Evolutionary conservation across 1,140 invertebrate genomes (phyloP), one percentile per base, ranked within the genome.

Genomic region (Macrostomum lignano): DNA sequence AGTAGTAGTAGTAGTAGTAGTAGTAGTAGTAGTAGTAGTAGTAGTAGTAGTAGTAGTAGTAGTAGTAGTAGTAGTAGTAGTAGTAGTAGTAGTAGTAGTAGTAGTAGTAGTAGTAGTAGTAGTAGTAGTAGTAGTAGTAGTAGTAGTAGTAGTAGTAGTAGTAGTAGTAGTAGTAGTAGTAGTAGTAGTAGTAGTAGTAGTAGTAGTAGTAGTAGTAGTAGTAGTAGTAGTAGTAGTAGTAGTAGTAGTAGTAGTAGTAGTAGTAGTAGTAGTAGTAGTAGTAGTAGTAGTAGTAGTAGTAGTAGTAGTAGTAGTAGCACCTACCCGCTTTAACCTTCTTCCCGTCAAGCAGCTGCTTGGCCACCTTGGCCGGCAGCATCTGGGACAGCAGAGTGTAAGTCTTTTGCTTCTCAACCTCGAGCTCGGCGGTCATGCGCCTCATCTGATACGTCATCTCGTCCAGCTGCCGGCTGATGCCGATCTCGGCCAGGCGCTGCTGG

Each of bases 11-110:
- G 29, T 30, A 30, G 29, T 30, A 30, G 29, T 30, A 30, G 29
- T 30, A 30, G 29, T 30, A 30, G 29, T 30, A 30, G 29, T 30
- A 30, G 29, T 30, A 30, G 29, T 30, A 30, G 29, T 30, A 30
- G 29, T 30, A 30, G 29, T 30, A 30, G 13, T 14, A 30, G 29
- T 30, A 14, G 29, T 14, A 30, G 29, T 11, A 14, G 29, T 14
- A 30, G 29, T 30, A 14, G 29, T 14, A 30, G 29, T 30, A 14
- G 29, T 14, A 30, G 29, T 30, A 14, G 29, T 14, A 30, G 29
- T 30, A 14, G 29, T 14, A 30, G 29, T 30, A 14, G 29, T 14
- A 30, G 29, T 14, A 14, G 29, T 14, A 30, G 29, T 14, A 14
- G 29, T 30, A 30, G 29, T 14, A 14, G 29, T 30, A 30, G 29